Evolutionary conservation across 2,888 invertebrate genomes (phyloP), one percentile per base, ranked within the genome.

Genomic region (Brachyptera risi): DNA sequence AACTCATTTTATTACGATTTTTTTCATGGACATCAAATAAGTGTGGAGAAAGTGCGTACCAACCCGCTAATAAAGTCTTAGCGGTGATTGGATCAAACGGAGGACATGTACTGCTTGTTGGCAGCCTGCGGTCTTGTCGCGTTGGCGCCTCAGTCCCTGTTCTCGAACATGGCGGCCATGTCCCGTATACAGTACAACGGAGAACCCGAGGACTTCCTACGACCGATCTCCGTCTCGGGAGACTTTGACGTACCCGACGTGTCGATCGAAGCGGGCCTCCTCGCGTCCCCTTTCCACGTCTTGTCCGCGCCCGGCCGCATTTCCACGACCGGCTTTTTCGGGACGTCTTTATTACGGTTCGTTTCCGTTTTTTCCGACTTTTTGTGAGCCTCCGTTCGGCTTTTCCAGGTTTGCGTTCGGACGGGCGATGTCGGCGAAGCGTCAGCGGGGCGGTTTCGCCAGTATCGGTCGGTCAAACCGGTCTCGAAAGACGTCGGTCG

Each of bases 111-210:
- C 21, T 44, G 44, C 13, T 37, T 54, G 2, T 19, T 23, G 19
- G 35, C 7, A 9, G 54, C 19, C 17, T 35, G 35, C n/a, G n/a
- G n/a, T n/a, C n/a, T n/a, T 11, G 5, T 13, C 3, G 40, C 13
- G 4, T 38, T 49, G 57, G 19, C 44, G 11, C 17, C 35, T 9
- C n/a, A n/a, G 50, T 64, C 64, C 38, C 42, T 54, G 27, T 38
- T 61, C 38, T 90, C 90, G 72, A 90, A 90, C 73, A 90, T 83
- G 65, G 90, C 90, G 64, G 90, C 85, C 83, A 90, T 89, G 73
- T 90, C 89, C 69, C 86, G 84, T 68, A 90, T 90, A 72, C 86
- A 86, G 75, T 84, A 86, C 44, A 86, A 82, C 9, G 86, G 86
- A 31, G 87, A 86, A 13, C 58, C 60, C n/a, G 60, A 65, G 50